Conservation (phyloP, 1,140 invertebrate species). For the Drosophila pallidifrons region DNA sequence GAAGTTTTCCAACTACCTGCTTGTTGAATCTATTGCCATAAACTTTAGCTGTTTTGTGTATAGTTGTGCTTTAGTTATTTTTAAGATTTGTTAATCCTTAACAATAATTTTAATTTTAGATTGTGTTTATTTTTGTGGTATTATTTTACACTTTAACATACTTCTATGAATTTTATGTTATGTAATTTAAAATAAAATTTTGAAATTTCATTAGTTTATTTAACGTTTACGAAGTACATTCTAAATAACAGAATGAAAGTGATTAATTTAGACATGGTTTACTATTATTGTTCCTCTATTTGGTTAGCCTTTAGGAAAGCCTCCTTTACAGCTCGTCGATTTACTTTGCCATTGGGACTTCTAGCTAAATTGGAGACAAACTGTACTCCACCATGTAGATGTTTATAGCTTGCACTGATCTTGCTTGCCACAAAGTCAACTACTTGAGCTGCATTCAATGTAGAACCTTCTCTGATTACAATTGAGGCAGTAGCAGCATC, state of each 20-base stretch:
- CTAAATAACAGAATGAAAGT: too few species aligned
- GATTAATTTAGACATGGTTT: too few species aligned
- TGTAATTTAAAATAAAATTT: too few species aligned
- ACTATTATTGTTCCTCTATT: too few species aligned
- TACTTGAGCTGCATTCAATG: background rate
- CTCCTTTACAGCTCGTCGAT: background rate
- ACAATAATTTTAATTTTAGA: too few species aligned
- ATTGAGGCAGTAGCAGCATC: background rate
- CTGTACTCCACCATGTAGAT: background rate
- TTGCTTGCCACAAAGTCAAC: background rate
- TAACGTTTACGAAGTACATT: too few species aligned
- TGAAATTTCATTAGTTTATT: too few species aligned
- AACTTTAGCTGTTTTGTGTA: background rate
- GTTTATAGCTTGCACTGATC: background rate
- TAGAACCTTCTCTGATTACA: background rate
- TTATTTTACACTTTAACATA: too few species aligned
- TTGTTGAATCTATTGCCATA: background rate
- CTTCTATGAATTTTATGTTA: too few species aligned
- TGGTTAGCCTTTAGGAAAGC: too few species aligned
- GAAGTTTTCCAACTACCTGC: slow-evolving; percentile 4
- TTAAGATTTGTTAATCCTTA: background rate
- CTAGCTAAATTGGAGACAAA: background rate
- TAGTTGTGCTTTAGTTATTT: background rate
- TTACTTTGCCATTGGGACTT: background rate
- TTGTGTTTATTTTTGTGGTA: too few species aligned